Evolutionary conservation across 2,888 invertebrate genomes (phyloP).

Genomic region (Cecidostiba fungosa): DNA sequence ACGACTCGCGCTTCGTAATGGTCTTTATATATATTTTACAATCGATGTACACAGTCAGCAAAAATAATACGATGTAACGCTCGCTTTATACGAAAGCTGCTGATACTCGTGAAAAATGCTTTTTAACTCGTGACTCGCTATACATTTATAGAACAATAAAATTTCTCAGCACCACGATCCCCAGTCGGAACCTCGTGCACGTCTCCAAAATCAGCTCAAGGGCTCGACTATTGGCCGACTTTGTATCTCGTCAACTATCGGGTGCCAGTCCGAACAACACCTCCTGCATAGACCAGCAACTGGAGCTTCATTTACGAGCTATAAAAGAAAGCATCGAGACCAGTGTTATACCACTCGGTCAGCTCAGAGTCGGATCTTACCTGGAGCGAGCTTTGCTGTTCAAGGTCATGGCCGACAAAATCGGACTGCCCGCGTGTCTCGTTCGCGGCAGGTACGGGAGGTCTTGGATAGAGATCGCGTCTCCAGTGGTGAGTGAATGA

Average conservation of each 20-base stretch:
- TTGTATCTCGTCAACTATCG: slow-evolving; percentile 76
- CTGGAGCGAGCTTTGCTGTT: slow-evolving; percentile 85
- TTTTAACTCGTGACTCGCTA: background rate
- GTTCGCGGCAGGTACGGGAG: slow-evolving; percentile 82
- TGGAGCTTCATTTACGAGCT: slow-evolving; percentile 74
- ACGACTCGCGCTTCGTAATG: background rate
- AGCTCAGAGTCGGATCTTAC: slow-evolving; percentile 82
- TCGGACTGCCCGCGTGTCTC: slow-evolving; percentile 84
- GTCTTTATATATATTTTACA: background rate
- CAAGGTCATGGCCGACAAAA: slow-evolving; percentile 85
- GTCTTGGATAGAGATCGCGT: slow-evolving; percentile 85
- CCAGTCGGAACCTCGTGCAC: background rate
- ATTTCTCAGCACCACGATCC: background rate
- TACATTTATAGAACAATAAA: background rate
- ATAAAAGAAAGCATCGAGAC: slow-evolving; percentile 76
- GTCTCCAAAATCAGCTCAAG: slow-evolving; percentile 62
- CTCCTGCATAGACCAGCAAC: slow-evolving; percentile 71
- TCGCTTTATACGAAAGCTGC: background rate
- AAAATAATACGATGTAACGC: slow-evolving; percentile 8
- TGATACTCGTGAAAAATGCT: slow-evolving; percentile 13
- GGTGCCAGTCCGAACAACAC: slow-evolving; percentile 67
- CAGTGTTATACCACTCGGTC: slow-evolving; percentile 83
- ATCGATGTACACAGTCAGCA: slow-evolving; percentile 10
- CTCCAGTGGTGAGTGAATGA: slow-evolving; percentile 79
- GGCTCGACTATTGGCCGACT: slow-evolving; percentile 72